Evolutionary conservation across 1,140 invertebrate genomes (phyloP).

Genomic region (Aphidius ervi): DNA sequence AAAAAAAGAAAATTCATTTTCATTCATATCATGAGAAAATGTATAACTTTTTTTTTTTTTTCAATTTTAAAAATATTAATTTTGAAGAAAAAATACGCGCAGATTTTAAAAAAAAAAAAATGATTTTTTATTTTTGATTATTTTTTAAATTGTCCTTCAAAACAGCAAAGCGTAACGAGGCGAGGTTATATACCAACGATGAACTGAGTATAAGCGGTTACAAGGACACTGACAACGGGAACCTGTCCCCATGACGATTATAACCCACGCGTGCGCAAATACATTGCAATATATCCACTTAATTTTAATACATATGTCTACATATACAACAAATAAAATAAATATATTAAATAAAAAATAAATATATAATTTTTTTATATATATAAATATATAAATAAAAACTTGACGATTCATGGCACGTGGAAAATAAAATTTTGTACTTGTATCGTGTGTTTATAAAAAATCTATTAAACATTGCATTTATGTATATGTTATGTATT

Average conservation of each 20-base stretch:
- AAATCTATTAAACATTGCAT: not conserved
- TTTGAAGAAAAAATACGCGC: not conserved
- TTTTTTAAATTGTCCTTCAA: conserved; percentile 5
- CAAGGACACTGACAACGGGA: conserved; percentile 13
- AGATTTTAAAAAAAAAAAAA: not conserved
- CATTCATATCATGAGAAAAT: not conserved
- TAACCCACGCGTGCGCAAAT: conserved; percentile 7
- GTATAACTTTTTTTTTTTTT: not conserved
- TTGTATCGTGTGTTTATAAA: not conserved
- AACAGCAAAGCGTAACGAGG: conserved; percentile 12
- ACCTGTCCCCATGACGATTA: conserved; percentile 14
- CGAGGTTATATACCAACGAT: conserved; percentile 10
- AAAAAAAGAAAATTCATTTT: not conserved
- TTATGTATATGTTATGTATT: conserved; percentile 12
- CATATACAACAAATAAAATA: no score
- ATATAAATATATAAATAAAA: not conserved
- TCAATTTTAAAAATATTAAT: conserved; percentile 2
- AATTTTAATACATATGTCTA: no score
- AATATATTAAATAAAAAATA: not conserved
- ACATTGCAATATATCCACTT: no score
- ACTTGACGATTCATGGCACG: conserved; percentile 8
- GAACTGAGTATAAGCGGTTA: conserved; percentile 3
- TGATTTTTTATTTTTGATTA: not conserved
- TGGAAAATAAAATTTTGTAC: conserved; percentile 5
- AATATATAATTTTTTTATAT: no score